phyloP scores from a whole-genome alignment of 2,797 vertebrate species.

The Enteromius unitaeniatus region DNA sequence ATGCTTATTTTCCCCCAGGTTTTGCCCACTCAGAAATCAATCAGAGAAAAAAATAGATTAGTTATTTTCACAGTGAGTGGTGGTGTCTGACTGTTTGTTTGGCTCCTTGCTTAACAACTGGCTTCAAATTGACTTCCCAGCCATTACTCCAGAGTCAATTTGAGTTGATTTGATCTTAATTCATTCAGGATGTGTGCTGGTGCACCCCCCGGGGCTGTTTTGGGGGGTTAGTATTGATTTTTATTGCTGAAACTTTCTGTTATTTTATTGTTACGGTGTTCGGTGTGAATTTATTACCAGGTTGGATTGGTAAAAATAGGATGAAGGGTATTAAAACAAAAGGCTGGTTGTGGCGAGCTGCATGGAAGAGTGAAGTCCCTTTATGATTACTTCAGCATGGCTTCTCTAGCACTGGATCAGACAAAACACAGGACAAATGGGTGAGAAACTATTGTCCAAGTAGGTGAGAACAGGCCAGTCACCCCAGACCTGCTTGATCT shows the following conservation, averaged over 20 bases:
- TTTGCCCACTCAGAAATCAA: conserved; percentile 45
- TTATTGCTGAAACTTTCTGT: not conserved
- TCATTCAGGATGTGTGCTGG: conserved; percentile 15
- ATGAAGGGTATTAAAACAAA: conserved; percentile 32
- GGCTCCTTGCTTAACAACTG: conserved; percentile 31
- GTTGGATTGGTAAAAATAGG: conserved; percentile 5
- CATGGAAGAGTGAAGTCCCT: conserved; percentile 55
- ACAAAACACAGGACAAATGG: conserved; percentile 65
- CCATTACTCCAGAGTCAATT: conserved; percentile 23
- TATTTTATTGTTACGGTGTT: not conserved
- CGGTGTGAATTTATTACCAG: not conserved
- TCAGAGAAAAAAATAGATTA: conserved; percentile 12
- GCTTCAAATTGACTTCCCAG: conserved; percentile 26
- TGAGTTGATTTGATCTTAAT: conserved; percentile 20
- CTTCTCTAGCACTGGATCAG: conserved; percentile 74
- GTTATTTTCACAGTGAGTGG: conserved; percentile 11
- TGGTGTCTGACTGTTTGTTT: conserved; percentile 23
- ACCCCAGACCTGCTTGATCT: conserved; percentile 19
- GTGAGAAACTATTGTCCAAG: conserved; percentile 44
- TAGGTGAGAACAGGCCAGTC: conserved; percentile 24
- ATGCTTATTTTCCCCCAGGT: conserved; percentile 17
- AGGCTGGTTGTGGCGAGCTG: conserved; percentile 38
- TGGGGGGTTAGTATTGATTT: not conserved
- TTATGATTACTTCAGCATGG: conserved; percentile 76
- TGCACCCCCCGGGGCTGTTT: conserved; percentile 4